These are phyloP conservation scores for Stichodactyla mertensii DNA, from an alignment of 64 coral and sea anemone species.

Conservation along the genomic window DNA sequence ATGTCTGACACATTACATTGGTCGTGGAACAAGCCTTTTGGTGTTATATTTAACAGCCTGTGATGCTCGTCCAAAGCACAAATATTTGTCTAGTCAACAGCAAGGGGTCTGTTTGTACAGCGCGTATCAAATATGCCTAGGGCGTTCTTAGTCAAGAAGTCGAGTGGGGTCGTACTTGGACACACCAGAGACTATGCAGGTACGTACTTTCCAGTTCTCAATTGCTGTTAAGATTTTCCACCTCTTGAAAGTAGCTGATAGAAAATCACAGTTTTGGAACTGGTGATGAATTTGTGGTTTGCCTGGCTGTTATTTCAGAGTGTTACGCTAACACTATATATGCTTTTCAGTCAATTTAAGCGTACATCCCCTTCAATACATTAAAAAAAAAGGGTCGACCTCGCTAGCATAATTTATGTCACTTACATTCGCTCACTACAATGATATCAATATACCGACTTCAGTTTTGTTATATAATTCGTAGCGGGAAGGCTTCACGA, in stretches of 20 bases:
- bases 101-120: constrained; percentile 31
- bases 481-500: no score
- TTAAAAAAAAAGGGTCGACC: neutral
- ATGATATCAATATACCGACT: no score
- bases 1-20: constrained; percentile 85
- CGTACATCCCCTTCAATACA: neutral
- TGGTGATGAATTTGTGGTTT: constrained; percentile 2
- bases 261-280: constrained; percentile 51
- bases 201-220: constrained; percentile 21
- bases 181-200: constrained; percentile 54
- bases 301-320: neutral
- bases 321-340: neutral
- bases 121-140: constrained; percentile 57
- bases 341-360: neutral
- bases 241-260: constrained; percentile 38
- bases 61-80: constrained; percentile 58
- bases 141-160: constrained; percentile 91
- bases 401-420: no score
- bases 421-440: no score
- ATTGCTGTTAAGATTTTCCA: constrained; percentile 7
- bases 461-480: no score
- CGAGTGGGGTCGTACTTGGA: constrained; percentile 3
- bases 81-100: constrained; percentile 77
- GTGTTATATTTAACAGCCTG: constrained; percentile 51
- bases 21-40: constrained; percentile 50